Evolutionary conservation across 2,888 invertebrate species (phyloP).

Genomic region (Polylopha cassiicola): DNA sequence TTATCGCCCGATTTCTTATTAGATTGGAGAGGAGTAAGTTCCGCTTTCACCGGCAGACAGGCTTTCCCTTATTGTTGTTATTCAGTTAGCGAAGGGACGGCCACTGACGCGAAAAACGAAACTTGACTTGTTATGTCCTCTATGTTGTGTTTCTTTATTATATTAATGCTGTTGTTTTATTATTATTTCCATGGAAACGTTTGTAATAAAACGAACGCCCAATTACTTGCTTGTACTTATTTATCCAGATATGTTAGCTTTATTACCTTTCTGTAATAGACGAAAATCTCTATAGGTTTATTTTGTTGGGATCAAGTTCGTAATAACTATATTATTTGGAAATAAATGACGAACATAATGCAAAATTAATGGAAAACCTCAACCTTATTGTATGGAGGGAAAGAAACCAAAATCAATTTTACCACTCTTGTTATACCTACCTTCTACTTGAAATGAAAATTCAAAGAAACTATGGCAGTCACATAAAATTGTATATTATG

Average conservation of each 20-base stretch:
- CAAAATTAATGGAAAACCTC: too few species aligned
- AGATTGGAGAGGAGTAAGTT: slow-evolving; percentile 61
- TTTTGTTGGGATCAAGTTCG: slow-evolving; percentile 7
- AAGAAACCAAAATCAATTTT: too few species aligned
- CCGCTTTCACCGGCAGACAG: slow-evolving; percentile 41
- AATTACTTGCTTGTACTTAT: slow-evolving; percentile 19
- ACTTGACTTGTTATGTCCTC: slow-evolving; percentile 56
- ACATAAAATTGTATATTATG: too few species aligned
- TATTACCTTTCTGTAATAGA: slow-evolving; percentile 9
- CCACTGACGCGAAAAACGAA: slow-evolving; percentile 58
- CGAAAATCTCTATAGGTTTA: slow-evolving; percentile 15
- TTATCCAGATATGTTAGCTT: slow-evolving; percentile 13
- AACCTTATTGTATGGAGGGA: too few species aligned
- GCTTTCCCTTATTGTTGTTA: slow-evolving; percentile 58
- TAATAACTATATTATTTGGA: too few species aligned
- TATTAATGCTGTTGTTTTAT: slow-evolving; percentile 35
- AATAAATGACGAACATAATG: too few species aligned
- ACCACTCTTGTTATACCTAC: too few species aligned
- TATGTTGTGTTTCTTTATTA: slow-evolving; percentile 47
- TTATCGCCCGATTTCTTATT: slow-evolving; percentile 64
- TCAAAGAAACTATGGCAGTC: too few species aligned
- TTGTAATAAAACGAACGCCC: slow-evolving; percentile 17
- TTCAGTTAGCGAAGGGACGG: slow-evolving; percentile 60
- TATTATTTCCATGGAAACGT: slow-evolving; percentile 23
- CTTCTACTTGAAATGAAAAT: too few species aligned